phyloP scores from a whole-genome alignment of 2,113 vertebrate species.

The Apodemus speciosus region DNA sequence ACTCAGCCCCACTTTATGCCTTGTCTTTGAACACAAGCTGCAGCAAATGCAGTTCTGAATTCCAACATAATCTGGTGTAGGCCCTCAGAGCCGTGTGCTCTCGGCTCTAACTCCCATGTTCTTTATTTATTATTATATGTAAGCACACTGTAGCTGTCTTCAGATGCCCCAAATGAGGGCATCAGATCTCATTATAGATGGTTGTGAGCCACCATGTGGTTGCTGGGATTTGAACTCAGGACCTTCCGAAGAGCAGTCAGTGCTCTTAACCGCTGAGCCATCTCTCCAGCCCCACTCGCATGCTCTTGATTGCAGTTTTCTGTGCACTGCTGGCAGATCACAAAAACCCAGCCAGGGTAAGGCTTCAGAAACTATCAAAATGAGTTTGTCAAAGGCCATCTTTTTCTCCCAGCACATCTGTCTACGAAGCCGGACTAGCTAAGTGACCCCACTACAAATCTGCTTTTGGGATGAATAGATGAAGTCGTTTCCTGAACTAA shows the following conservation, averaged over 20 bases:
- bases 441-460: conserved; percentile 83
- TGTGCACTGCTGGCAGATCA: conserved; percentile 69
- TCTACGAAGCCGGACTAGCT: conserved; percentile 80
- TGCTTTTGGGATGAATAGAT: conserved; percentile 81
- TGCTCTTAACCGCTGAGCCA: too few relatives aligned
- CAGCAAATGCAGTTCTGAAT: conserved; percentile 49
- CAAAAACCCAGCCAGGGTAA: conserved; percentile 64
- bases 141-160: too few relatives aligned
- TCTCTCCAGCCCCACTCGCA: too few relatives aligned
- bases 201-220: too few relatives aligned
- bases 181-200: too few relatives aligned
- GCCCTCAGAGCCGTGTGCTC: conserved; percentile 30
- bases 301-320: conserved; percentile 49
- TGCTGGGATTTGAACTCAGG: too few relatives aligned
- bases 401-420: conserved; percentile 72
- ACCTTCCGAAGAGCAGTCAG: too few relatives aligned
- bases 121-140: too few relatives aligned
- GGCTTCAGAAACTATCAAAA: conserved; percentile 81
- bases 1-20: conserved; percentile 29
- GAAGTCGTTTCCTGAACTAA: conserved; percentile 88
- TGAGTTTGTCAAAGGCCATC: conserved; percentile 70
- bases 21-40: conserved; percentile 39
- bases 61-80: conserved; percentile 14
- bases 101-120: conserved; percentile 11
- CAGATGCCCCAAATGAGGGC: too few relatives aligned